phyloP scores from a whole-genome alignment of 2,888 invertebrate genomes.

The Chelonus formosanus region DNA sequence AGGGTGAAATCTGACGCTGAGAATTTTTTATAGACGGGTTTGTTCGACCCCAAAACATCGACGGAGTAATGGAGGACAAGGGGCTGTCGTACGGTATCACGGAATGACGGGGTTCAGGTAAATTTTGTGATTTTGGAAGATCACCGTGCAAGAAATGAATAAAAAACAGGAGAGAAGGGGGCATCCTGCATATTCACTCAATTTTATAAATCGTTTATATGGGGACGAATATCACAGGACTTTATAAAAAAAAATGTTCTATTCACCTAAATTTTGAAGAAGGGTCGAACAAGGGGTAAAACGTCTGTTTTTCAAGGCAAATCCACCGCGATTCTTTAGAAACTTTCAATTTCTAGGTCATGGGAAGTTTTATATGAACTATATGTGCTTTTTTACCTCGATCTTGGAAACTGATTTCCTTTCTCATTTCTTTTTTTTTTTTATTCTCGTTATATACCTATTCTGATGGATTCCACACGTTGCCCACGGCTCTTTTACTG shows the following conservation, averaged over 20 bases:
- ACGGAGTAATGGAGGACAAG: conserved; percentile 25
- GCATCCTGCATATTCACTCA: conserved; percentile 63
- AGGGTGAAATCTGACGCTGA: conserved; percentile 62
- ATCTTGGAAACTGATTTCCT: conserved; percentile 60
- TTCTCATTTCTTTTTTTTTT: conserved; percentile 28
- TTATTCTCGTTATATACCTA: conserved; percentile 3
- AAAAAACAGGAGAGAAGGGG: conserved; percentile 45
- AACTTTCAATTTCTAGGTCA: conserved; percentile 61
- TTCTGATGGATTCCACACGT: not conserved
- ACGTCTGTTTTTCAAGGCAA: conserved; percentile 57
- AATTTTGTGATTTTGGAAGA: conserved; percentile 62
- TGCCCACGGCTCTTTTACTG: not conserved
- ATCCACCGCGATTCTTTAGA: conserved; percentile 55
- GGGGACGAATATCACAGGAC: conserved; percentile 32
- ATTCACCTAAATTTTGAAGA: conserved; percentile 44
- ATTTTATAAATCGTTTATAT: conserved; percentile 49
- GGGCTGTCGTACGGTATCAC: conserved; percentile 31
- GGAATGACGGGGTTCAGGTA: conserved; percentile 56
- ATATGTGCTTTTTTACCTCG: conserved; percentile 47
- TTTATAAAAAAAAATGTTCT: conserved; percentile 41
- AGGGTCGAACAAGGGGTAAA: conserved; percentile 52
- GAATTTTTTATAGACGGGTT: conserved; percentile 43
- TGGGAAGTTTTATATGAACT: conserved; percentile 52
- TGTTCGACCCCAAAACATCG: conserved; percentile 40
- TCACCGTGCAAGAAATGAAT: conserved; percentile 44